Percentiles rank a stretch among this genome's conserved stretches.
phyloP scores from a whole-genome alignment of 2,113 vertebrate genomes.

The Trematomus loennbergii region DNA sequence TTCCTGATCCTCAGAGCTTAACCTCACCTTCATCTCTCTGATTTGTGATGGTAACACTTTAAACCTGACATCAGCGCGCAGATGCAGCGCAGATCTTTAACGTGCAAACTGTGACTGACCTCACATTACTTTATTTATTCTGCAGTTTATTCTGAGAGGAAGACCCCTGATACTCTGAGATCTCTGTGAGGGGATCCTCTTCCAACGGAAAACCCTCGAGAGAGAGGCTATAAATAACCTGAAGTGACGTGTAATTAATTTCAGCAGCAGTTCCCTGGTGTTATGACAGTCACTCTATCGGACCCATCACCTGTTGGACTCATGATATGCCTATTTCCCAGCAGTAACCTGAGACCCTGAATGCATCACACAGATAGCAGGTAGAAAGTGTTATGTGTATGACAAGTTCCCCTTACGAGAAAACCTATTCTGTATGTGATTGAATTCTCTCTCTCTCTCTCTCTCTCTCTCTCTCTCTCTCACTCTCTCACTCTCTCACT shows the following conservation, averaged over 20 bases:
- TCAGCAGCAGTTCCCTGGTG: constrained; percentile 46
- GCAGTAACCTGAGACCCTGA: constrained; percentile 62
- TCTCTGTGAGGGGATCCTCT: constrained; percentile 57
- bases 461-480: too few relatives aligned
- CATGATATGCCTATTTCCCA: constrained; percentile 68
- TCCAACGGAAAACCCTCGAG: constrained; percentile 44
- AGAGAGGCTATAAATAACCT: constrained; percentile 77
- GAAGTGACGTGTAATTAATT: constrained; percentile 78
- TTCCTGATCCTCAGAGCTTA: constrained; percentile 50
- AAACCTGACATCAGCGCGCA: constrained; percentile 38
- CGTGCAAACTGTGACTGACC: constrained; percentile 25
- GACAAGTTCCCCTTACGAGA: too few relatives aligned
- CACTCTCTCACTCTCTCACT: too few relatives aligned
- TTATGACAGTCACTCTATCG: constrained; percentile 73
- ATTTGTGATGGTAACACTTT: constrained; percentile 37
- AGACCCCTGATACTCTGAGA: constrained; percentile 39
- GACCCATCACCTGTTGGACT: constrained; percentile 78
- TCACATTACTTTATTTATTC: constrained; percentile 21
- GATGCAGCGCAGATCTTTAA: constrained; percentile 36
- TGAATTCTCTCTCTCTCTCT: too few relatives aligned
- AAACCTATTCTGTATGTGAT: too few relatives aligned
- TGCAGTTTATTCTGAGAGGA: constrained; percentile 36
- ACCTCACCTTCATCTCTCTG: constrained; percentile 15
- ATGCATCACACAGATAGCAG: too few relatives aligned
- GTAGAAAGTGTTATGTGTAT: too few relatives aligned